Base-by-base conservation (phyloP, 2,888 invertebrate genomes). In the Chymomyza caudatula region DNA sequence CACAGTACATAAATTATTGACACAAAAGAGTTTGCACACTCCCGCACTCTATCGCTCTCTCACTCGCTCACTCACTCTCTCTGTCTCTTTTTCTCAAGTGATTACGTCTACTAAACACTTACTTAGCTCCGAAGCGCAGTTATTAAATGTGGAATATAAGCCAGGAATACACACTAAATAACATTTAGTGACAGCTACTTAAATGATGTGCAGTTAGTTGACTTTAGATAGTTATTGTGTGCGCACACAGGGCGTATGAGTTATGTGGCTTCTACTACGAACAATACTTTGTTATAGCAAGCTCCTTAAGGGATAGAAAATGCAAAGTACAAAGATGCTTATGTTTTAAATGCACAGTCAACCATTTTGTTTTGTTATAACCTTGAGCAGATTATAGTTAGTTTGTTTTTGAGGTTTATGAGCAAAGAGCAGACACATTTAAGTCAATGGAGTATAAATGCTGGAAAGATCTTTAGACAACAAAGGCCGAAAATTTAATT, bases 1-100 rank as follows among this genome's bases (percentile, higher is more conserved):
- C 83, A 71, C 70, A 85, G 78, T 83, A 83, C 83, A 85, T 85
- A 85, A 82, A 85, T 83, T 85, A 82, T 82, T 85, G 85, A 83
- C 75, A 73, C 85, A 73, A 85, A 82, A 82, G 82, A 82, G 85
- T 82, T 82, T 81, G 78, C 71, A 70, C n/a, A n/a, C n/a, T n/a
- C n/a, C n/a, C n/a, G n/a, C n/a, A n/a, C n/a, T n/a, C n/a, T n/a
- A 76, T 72, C 67, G 72, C 74, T 73, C 64, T 72, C 72, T 68
- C 57, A 71, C 53, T 53, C 71, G 67, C 22, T 15, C 42, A 53
- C 17, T 22, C 44, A 53, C 52, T 53, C 63, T 54, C 55, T 63
- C 11, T 37, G 11, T 37, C 5, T 37, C 11, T 11, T 37, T 3
- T 4, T 11, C 29, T 37, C 63, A 42, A 49, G 55, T 73, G 80